A percentile compares a stretch with the other conserved stretches of the same genome.
These are phyloP conservation scores for Cirrhinus molitorella DNA, from an alignment of 2,797 vertebrate genomes.

Conservation along the genomic window DNA sequence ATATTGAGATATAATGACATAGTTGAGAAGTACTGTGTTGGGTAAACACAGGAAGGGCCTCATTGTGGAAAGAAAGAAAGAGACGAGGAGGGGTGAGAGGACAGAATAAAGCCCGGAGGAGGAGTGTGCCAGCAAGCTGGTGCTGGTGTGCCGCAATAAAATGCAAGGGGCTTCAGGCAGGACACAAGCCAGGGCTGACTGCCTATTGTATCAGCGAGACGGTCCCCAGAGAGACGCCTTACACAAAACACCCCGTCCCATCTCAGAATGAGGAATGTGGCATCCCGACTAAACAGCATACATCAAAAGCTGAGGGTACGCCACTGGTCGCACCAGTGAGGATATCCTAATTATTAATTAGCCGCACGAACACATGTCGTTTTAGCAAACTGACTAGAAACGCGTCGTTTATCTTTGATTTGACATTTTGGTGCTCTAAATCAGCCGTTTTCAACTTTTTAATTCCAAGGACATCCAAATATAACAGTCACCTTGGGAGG, in stretches of 20 bases:
- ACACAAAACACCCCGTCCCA: conserved; percentile 53
- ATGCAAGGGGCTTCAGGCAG: conserved; percentile 51
- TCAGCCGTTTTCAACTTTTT: neutral
- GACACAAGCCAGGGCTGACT: conserved; percentile 44
- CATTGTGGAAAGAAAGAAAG: conserved; percentile 64
- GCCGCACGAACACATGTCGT: neutral
- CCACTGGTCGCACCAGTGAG: neutral
- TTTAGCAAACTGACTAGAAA: neutral
- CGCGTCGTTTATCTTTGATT: neutral
- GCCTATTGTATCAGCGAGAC: conserved; percentile 59
- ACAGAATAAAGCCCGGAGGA: conserved; percentile 41
- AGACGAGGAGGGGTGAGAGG: conserved; percentile 37
- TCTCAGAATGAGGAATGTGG: conserved; percentile 37
- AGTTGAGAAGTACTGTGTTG: conserved; percentile 74
- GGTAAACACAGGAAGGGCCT: conserved; percentile 74
- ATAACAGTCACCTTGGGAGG: neutral
- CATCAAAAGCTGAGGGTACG: conserved; percentile 20
- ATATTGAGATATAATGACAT: conserved; percentile 82
- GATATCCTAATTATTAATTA: neutral
- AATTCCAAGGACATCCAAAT: neutral
- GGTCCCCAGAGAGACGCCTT: conserved; percentile 52
- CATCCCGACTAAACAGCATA: conserved; percentile 34
- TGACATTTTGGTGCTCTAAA: neutral
- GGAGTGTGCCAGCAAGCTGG: conserved; percentile 54
- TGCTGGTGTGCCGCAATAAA: conserved; percentile 45